Percentiles rank a stretch among this genome's conserved stretches.
These are phyloP conservation scores for Empidonax alnorum DNA, from an alignment of 2,113 vertebrate genomes.

Conservation along the genomic window DNA sequence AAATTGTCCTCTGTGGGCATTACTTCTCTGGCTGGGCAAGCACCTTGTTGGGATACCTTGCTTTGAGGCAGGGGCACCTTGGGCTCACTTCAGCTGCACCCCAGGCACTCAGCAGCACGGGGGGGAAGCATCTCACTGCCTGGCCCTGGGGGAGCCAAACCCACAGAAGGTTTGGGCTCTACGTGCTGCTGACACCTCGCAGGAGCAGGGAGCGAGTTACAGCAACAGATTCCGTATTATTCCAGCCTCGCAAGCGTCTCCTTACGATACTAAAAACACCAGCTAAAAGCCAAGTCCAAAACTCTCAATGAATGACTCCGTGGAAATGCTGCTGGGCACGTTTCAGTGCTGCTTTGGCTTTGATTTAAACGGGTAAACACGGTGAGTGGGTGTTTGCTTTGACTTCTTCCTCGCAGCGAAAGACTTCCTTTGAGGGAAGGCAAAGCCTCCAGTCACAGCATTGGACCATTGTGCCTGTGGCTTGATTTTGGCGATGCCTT, in stretches of 20 bases:
- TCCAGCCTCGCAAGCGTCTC: neutral
- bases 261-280: neutral
- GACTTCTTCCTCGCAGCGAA: neutral
- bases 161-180: neutral
- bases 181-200: conserved; percentile 47
- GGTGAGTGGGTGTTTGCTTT: conserved; percentile 43
- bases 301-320: neutral
- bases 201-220: neutral
- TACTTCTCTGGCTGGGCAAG: fast-evolving
- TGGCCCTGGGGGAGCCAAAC: neutral
- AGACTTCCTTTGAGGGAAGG: conserved; percentile 9
- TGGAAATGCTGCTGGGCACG: conserved; percentile 14
- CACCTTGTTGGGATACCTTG: fast-evolving
- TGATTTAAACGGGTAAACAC: neutral
- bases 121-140: neutral
- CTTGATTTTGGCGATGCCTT: neutral
- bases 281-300: neutral
- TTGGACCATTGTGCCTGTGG: fast-evolving
- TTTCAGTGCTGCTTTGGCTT: conserved; percentile 25
- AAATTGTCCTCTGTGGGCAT: neutral
- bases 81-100: neutral
- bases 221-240: conserved; percentile 33
- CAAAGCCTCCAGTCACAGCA: neutral
- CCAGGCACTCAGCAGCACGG: neutral
- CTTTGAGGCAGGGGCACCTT: neutral